These are phyloP conservation scores for Desmodus rotundus DNA, from an alignment of 2,113 vertebrate species.

Conservation along the genomic window DNA sequence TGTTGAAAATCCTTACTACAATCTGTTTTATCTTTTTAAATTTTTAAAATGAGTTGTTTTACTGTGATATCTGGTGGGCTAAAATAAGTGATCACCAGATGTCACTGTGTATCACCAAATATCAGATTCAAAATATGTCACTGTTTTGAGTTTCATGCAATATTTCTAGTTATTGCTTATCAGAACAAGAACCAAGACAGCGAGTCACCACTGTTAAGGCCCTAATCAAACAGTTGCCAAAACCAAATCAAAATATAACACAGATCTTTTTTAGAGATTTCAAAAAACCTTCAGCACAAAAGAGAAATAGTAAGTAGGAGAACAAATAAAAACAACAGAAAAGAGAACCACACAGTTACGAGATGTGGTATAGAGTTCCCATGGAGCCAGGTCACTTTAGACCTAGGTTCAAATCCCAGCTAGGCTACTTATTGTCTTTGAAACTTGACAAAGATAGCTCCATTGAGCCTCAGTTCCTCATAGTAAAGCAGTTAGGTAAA, in stretches of 20 bases:
- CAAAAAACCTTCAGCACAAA: constrained; percentile 57
- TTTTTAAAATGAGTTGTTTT: not conserved
- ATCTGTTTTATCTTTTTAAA: not conserved
- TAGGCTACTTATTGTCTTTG: not conserved
- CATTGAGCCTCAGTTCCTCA: not conserved
- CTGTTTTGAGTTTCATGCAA: constrained; percentile 6
- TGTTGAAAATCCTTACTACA: not conserved
- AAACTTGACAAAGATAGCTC: not conserved
- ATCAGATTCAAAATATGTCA: not conserved
- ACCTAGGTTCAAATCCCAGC: not conserved
- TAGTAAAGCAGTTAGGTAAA: not conserved
- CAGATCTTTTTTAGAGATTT: constrained; percentile 94
- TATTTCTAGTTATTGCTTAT: constrained; percentile 47
- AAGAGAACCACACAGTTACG: not conserved
- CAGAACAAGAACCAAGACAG: constrained; percentile 95
- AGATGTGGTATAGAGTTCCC: not conserved
- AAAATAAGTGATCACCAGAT: constrained; percentile 83
- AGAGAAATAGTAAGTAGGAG: not conserved
- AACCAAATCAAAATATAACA: constrained; percentile 98
- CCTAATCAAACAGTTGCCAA: constrained; percentile 94
- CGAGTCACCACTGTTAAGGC: constrained; percentile 91
- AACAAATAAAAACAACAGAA: constrained; percentile 71
- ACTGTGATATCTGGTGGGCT: no score
- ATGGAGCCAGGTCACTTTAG: no score
- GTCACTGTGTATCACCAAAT: constrained; percentile 74